Evolutionary conservation across 2,113 vertebrate genomes (phyloP).

Genomic region (Sinocyclocheilus grahami): DNA sequence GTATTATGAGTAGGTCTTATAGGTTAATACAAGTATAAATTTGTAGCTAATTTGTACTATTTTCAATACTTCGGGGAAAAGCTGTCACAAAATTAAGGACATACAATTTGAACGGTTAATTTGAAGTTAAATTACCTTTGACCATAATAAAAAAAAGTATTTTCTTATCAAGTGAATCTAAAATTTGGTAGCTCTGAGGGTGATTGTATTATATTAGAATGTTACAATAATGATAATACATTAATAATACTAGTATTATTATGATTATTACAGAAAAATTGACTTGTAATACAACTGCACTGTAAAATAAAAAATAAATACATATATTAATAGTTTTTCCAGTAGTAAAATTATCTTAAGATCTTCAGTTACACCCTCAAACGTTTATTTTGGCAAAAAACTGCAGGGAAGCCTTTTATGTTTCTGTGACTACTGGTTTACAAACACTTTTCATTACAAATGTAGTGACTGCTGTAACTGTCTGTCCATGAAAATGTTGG

Average conservation of each 20-base stretch:
- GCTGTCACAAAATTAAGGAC: background rate
- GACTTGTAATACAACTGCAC: background rate
- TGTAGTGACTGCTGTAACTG: background rate
- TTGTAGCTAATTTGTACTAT: background rate
- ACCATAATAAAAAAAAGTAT: background rate
- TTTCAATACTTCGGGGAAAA: background rate
- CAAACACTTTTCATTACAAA: background rate
- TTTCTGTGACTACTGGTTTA: background rate
- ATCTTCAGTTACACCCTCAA: background rate
- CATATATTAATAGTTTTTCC: background rate
- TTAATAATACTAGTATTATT: background rate
- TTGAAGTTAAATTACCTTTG: background rate
- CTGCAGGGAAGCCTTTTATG: background rate
- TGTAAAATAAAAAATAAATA: background rate
- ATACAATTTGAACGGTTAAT: too few relatives aligned
- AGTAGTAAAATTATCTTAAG: background rate
- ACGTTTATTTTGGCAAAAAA: background rate
- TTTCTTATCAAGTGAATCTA: background rate
- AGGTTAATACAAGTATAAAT: background rate
- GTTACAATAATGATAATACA: background rate
- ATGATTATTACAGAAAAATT: background rate
- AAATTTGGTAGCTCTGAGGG: background rate
- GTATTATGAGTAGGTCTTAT: background rate
- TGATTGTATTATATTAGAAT: background rate
- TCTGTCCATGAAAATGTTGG: background rate